Base-by-base conservation (phyloP, 2,888 invertebrate species). In the Maniola hyperantus region DNA sequence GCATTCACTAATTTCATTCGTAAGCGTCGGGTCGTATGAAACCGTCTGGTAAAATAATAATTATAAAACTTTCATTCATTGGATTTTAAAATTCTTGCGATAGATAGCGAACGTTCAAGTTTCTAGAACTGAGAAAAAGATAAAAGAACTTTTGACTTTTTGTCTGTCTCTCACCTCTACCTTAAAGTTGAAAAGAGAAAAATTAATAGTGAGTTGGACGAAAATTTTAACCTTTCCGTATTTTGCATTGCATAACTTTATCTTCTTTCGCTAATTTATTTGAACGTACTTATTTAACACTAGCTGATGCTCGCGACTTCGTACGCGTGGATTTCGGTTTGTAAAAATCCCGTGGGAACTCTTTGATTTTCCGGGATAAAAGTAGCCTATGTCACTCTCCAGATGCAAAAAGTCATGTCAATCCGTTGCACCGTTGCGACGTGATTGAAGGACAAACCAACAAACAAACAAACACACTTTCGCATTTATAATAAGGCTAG, bases 161-260 rank as follows among this genome's bases (percentile, higher is more conserved):
- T 66, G 60, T 66, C 59, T 44, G 63, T 64, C 64, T 64, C 39
- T 59, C 48, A 66, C 66, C 64, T 66, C 66, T 66, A 54, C n/a
- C n/a, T n/a, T 60, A 51, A 53, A 66, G 69, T 64, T 66, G 60
- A 64, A 66, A 61, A 66, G 44, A 36, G 26, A 66, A 66, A 69
- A 62, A 62, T 50, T 44, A 60, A 53, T 50, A 63, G 20, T 20
- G 42, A 44, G 51, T 26, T 58, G 53, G 51, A 59, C 50, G 53
- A 62, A 58, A 61, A 61, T 62, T 61, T 62, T 39, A 53, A 62
- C 62, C 53, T 51, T 62, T 53, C 51, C 51, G 53, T 62, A 62
- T 62, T 62, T 39, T 20, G 51, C 51, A 62, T 61, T 39, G 61
- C 51, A 61, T 20, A 51, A 61, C 36, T 61, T 50, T 53, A 42